Base-by-base conservation (phyloP, 2,888 invertebrate genomes). In the Eupithecia subfuscata region DNA sequence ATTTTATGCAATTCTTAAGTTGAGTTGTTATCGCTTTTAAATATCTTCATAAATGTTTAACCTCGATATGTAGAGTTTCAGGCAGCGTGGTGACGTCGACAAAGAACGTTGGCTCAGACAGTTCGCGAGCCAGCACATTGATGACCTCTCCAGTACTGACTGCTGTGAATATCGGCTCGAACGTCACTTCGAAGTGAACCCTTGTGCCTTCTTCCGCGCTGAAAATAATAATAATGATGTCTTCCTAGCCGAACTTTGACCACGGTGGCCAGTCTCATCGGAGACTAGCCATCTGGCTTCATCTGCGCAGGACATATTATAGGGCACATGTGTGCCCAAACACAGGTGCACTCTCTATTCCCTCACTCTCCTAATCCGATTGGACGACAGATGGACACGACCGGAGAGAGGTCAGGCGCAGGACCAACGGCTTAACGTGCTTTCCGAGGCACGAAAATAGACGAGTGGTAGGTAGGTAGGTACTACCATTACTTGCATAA, bases 111-210 rank as follows among this genome's bases (percentile, higher is more conserved):
- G 92, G 89, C 2, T 91, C 81, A 11, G 79, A 79, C 40, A 98
- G 95, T 85, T 98, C 97, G 18, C 96, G 95, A 18, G 95, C 90
- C 71, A 98, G 91, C 30, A 97, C 96, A 0, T 96, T 95, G 73
- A 96, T 90, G 22, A 98, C 95, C 82, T 97, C 97, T 0, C 95
- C 91, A 0, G 96, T 96, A 76, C 95, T 95, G 40, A 97, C 96
- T 1, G 96, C 93, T 18, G 96, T 96, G 82, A 96, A 95, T 78
- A 97, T 96, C 0, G 98, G 97, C 91, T 98, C 97, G 84, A 98
- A 97, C 73, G 97, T 96, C 73, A 98, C 95, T 87, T 98, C 98
- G 88, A 98, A 98, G 87, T 98, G 98, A 0, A 98, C 97, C 69
- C 97, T 96, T 72, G 98, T 95, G 78, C 97, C 97, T 75, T 83